These are phyloP conservation scores for Sciurus vulgaris DNA, from an alignment of 2,797 vertebrate species.

Conservation along the genomic window DNA sequence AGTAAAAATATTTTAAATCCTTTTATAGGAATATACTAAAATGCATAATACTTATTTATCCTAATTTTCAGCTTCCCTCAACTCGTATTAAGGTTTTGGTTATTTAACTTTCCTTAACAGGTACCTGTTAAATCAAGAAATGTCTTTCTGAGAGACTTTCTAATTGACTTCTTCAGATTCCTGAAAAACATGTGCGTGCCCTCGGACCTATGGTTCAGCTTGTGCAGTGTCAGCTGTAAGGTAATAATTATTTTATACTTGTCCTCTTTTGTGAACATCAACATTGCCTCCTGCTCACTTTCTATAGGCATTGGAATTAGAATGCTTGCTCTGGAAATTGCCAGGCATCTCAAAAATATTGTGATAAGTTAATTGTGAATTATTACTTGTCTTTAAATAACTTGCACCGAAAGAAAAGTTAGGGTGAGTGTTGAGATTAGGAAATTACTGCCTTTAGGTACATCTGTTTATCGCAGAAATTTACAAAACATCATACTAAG, in stretches of 20 bases:
- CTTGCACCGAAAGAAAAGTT: neutral
- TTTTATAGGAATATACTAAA: slow-evolving; percentile 41
- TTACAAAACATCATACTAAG: neutral
- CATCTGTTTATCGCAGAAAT: neutral
- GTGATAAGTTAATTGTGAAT: neutral
- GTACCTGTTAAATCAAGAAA: neutral
- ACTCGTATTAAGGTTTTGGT: neutral
- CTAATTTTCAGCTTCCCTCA: neutral
- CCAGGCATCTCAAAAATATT: neutral
- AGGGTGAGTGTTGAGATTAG: neutral
- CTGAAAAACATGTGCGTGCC: neutral
- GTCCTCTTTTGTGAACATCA: neutral
- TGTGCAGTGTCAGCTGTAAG: neutral
- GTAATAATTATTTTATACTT: neutral
- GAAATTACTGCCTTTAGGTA: neutral
- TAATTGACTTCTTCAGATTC: neutral
- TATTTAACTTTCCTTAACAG: neutral
- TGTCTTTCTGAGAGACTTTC: neutral
- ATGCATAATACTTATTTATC: neutral
- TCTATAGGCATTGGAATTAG: neutral
- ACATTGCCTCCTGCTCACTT: neutral
- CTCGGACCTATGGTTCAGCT: neutral
- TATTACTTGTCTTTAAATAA: slow-evolving; percentile 53
- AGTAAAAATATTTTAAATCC: neutral
- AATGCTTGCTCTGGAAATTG: neutral